Evolutionary conservation across 2,113 vertebrate species (phyloP), one percentile per base, ranked within the genome.

Genomic region (Eptatretus burgeri): DNA sequence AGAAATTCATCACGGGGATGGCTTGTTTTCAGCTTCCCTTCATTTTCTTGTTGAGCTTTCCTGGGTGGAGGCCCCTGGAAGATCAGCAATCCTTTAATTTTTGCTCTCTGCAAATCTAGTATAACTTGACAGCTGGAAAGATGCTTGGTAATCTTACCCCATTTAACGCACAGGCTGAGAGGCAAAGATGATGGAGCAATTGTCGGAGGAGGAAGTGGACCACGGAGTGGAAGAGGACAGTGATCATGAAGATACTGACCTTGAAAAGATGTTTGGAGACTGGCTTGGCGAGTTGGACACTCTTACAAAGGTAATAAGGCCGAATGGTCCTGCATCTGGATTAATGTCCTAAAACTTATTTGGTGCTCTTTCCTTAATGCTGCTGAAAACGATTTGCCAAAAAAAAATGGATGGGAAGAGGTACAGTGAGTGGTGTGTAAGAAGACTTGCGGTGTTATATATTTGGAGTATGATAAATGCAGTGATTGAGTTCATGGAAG

Each of bases 201-300:
- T 89, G 2, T 96, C 91, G 11, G 88, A 95, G 72, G 91, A 95
- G 63, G 91, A 96, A 72, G 68, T 94, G 75, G 88, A 95, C 70
- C 91, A 96, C 74, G 88, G 82, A 63, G 85, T 84, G 0, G 91
- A 96, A 73, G 91, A 95, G 74, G 91, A 96, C 67, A 95, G 88
- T 51, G 91, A 96, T 73, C 93, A 95, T 73, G 91, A 96, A 75
- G 91, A 96, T 72, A 87, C 93, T 69, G 88, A 96, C 73, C 76
- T 96, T 63, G 91, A 96, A 74, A 91, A 93, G 75, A 96, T 96
- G 91, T 96, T 95, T 75, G 91, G 91, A 13, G 87, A 79, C 65
- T 96, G 91, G 91, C 77, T 96, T 41, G 91, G 91, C n/a, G 91
- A 96, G 67, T 77, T 96, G 66, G 88, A 96, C 71, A 91, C 81